Evolutionary conservation across 2,888 invertebrate species (phyloP).

Genomic region (Pemphredon lugubris): DNA sequence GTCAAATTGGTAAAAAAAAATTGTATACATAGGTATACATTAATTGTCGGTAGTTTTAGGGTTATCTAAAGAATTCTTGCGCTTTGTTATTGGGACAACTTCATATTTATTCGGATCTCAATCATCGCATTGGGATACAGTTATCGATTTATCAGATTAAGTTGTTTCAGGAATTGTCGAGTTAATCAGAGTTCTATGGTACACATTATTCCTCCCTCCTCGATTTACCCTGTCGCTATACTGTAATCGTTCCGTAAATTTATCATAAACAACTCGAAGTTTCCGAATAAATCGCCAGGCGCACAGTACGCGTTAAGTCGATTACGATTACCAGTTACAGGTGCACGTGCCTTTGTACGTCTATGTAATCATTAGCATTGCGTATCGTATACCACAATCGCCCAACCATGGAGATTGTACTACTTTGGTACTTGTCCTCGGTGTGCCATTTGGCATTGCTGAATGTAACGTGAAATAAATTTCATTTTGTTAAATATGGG

Average conservation of each 20-base stretch:
- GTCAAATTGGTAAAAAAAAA: too few relatives aligned
- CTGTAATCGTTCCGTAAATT: not conserved
- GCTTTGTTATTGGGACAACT: too few relatives aligned
- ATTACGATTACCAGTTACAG: conserved; percentile 27
- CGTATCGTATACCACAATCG: conserved; percentile 23
- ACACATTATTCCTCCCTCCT: too few relatives aligned
- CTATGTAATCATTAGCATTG: conserved; percentile 33
- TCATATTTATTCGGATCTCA: too few relatives aligned
- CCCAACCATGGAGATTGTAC: conserved; percentile 11
- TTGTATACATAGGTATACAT: too few relatives aligned
- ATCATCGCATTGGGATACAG: too few relatives aligned
- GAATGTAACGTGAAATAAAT: conserved; percentile 27
- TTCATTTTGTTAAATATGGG: conserved; percentile 31
- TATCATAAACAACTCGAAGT: not conserved
- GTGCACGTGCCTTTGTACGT: conserved; percentile 46
- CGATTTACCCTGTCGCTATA: too few relatives aligned
- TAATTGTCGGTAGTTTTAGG: too few relatives aligned
- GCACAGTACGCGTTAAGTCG: conserved; percentile 8
- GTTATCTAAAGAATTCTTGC: too few relatives aligned
- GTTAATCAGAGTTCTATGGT: too few relatives aligned
- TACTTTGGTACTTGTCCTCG: conserved; percentile 32
- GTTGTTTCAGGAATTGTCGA: too few relatives aligned
- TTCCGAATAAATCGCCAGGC: not conserved
- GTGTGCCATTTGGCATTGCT: not conserved
- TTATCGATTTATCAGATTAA: too few relatives aligned